phyloP scores from a whole-genome alignment of 1,140 invertebrate genomes.

The Goniozus legneri region DNA sequence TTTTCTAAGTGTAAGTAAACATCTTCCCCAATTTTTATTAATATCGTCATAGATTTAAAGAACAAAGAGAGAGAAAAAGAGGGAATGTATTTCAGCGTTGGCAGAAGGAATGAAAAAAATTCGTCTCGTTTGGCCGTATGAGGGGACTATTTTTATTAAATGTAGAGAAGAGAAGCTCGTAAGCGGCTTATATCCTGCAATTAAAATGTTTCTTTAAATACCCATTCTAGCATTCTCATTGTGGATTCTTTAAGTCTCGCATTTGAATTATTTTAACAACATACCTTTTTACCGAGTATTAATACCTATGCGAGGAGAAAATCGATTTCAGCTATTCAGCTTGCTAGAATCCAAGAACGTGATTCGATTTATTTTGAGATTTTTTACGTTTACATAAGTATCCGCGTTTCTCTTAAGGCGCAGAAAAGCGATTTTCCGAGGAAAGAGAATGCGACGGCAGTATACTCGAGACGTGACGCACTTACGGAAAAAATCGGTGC shows the following conservation, averaged over 20 bases:
- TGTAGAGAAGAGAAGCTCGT: slow-evolving; percentile 33
- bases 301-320: no score
- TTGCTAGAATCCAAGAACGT: no score
- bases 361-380: no score
- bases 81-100: neutral
- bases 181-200: slow-evolving; percentile 50
- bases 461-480: slow-evolving; percentile 39
- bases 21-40: no score
- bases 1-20: no score
- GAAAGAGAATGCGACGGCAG: slow-evolving; percentile 5
- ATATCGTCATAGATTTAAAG: no score
- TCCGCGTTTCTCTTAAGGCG: no score
- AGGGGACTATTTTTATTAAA: slow-evolving; percentile 42
- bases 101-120: slow-evolving; percentile 2
- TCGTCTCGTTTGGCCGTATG: slow-evolving; percentile 15
- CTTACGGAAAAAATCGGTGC: slow-evolving; percentile 34
- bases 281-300: no score
- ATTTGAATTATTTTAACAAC: neutral
- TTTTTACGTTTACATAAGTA: no score
- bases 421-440: no score
- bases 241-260: slow-evolving; percentile 15
- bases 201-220: slow-evolving; percentile 54
- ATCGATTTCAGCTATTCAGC: no score
- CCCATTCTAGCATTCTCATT: slow-evolving; percentile 22
- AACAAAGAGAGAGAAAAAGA: no score